Percentiles rank a stretch among this genome's conserved stretches.
phyloP scores from a whole-genome alignment of 1,140 invertebrate genomes.

The Drepana arcuata region DNA sequence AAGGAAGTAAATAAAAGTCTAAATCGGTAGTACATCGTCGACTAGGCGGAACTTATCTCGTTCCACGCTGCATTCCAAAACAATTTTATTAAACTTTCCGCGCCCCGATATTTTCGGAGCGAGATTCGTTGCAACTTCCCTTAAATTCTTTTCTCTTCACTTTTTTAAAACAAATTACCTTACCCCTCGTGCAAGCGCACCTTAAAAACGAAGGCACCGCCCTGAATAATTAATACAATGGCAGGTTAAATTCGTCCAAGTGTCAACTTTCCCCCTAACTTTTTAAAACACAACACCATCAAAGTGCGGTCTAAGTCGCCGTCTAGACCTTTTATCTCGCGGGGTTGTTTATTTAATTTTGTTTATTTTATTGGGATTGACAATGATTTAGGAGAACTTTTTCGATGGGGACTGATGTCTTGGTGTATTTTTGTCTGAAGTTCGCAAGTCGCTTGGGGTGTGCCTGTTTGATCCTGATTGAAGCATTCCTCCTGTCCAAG shows the following conservation, averaged over 20 bases:
- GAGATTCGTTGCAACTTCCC: slow-evolving; percentile 41
- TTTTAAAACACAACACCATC: slow-evolving; percentile 62
- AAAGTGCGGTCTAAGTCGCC: slow-evolving; percentile 49
- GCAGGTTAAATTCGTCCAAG: slow-evolving; percentile 67
- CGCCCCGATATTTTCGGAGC: slow-evolving; percentile 26
- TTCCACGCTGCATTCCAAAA: slow-evolving; percentile 51
- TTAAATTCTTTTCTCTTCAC: slow-evolving; percentile 47
- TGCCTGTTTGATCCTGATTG: slow-evolving; percentile 59
- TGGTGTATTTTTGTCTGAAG: slow-evolving; percentile 24
- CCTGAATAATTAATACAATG: slow-evolving; percentile 71
- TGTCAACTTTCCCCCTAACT: slow-evolving; percentile 68
- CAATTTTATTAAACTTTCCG: slow-evolving; percentile 61
- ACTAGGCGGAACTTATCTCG: slow-evolving; percentile 38
- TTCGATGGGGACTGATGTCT: slow-evolving; percentile 23
- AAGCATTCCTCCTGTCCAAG: slow-evolving; percentile 52
- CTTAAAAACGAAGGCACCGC: slow-evolving; percentile 59
- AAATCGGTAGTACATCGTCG: slow-evolving; percentile 38
- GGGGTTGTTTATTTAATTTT: slow-evolving; percentile 66
- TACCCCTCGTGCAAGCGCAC: slow-evolving; percentile 44
- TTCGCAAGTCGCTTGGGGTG: slow-evolving; percentile 19
- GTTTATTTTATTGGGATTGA: slow-evolving; percentile 61
- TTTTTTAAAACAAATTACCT: slow-evolving; percentile 63
- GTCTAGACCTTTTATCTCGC: slow-evolving; percentile 64
- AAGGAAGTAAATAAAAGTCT: slow-evolving; percentile 22
- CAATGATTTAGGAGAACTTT: slow-evolving; percentile 61